Percentiles rank a stretch among this genome's conserved stretches.
Conservation (phyloP, 2,113 vertebrate genomes). For the Gambusia holbrooki region DNA sequence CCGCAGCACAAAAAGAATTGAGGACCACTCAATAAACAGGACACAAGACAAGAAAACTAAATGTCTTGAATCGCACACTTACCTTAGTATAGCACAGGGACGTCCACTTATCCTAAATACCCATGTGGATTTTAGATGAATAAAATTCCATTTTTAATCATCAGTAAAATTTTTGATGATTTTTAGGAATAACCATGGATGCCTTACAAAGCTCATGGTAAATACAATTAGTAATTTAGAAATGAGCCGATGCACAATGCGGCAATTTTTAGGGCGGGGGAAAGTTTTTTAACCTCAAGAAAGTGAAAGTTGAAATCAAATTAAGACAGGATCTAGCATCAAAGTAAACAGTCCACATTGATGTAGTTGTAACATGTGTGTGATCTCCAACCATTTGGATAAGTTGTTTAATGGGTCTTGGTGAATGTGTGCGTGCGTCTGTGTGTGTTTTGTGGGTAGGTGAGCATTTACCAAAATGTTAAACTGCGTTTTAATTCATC, state of each 20-base stretch:
- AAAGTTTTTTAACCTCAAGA: no score
- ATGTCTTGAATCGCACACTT: slow-evolving; percentile 45
- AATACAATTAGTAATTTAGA: not conserved
- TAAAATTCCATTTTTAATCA: not conserved
- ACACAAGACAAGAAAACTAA: slow-evolving; percentile 37
- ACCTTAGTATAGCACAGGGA: slow-evolving; percentile 31
- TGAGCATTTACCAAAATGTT: no score
- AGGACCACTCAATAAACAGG: slow-evolving; percentile 41
- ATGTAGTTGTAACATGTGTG: not conserved
- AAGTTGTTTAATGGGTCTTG: no score
- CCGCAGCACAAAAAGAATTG: slow-evolving; percentile 36
- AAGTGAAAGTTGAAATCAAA: no score
- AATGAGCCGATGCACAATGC: no score
- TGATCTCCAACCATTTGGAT: no score
- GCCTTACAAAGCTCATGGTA: not conserved
- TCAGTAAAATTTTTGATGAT: not conserved
- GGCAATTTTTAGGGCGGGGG: no score
- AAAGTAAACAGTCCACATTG: not conserved
- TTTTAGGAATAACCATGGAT: not conserved
- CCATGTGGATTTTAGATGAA: not conserved
- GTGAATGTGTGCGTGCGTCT: no score
- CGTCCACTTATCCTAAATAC: slow-evolving; percentile 22
- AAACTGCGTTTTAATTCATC: no score
- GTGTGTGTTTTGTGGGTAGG: no score
- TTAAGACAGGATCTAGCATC: no score